These are phyloP conservation scores for Anarsia innoxiella DNA, from an alignment of 2,888 invertebrate genomes.

Conservation along the genomic window DNA sequence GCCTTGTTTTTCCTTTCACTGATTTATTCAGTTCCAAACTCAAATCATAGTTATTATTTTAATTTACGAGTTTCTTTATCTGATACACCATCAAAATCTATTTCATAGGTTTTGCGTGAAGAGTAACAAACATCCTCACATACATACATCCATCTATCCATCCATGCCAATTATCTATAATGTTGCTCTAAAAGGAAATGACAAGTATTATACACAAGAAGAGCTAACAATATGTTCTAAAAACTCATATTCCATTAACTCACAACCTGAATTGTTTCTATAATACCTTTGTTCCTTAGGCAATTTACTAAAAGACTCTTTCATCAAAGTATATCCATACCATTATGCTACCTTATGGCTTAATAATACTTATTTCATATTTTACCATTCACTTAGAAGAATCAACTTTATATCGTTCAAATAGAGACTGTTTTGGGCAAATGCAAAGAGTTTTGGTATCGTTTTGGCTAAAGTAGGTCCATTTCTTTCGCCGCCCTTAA, in stretches of 20 bases:
- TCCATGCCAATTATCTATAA: slow-evolving; percentile 20
- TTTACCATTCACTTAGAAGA: slow-evolving; percentile 29
- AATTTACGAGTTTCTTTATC: too few species aligned
- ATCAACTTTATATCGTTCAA: slow-evolving; percentile 24
- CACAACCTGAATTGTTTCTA: too few species aligned
- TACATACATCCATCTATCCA: slow-evolving; percentile 13
- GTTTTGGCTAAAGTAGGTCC: slow-evolving; percentile 60
- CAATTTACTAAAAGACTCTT: slow-evolving; percentile 57
- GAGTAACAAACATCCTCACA: not conserved
- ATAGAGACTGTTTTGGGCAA: slow-evolving; percentile 32
- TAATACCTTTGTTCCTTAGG: too few species aligned
- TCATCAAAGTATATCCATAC: slow-evolving; percentile 48
- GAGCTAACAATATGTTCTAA: too few species aligned
- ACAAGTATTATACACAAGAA: too few species aligned
- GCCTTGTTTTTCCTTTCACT: slow-evolving; percentile 13
- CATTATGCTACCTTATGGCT: slow-evolving; percentile 59
- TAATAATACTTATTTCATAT: slow-evolving; percentile 51
- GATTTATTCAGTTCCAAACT: slow-evolving; percentile 14
- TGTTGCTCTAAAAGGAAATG: too few species aligned
- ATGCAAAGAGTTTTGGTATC: slow-evolving; percentile 31
- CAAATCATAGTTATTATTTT: too few species aligned
- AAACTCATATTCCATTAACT: too few species aligned
- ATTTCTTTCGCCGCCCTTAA: slow-evolving; percentile 70
- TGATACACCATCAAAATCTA: too few species aligned
- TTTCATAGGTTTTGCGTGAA: too few species aligned